These are phyloP conservation scores for Magallana ariakensis DNA, from an alignment of 1,140 invertebrate genomes.

Conservation along the genomic window DNA sequence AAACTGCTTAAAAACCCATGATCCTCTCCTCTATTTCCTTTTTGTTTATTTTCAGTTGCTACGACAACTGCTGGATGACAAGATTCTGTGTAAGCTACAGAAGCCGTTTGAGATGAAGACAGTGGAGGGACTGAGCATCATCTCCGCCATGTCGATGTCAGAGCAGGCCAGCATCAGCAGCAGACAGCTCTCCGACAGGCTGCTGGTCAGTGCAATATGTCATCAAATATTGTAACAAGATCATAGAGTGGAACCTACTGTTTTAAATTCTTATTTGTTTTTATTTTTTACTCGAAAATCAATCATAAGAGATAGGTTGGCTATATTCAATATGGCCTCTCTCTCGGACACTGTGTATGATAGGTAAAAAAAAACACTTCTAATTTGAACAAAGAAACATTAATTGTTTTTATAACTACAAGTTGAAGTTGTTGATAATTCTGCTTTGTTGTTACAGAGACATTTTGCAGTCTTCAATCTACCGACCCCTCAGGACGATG, in stretches of 20 bases:
- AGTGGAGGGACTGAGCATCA: conserved; percentile 74
- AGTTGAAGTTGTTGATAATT: not conserved
- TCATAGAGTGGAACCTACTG: not conserved
- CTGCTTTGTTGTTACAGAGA: conserved; percentile 67
- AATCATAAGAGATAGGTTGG: too few relatives aligned
- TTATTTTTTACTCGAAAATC: not conserved
- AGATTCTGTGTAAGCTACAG: conserved; percentile 75
- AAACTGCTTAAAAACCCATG: not conserved
- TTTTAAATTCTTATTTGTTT: not conserved
- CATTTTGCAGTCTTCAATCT: conserved; percentile 79
- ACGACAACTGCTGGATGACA: conserved; percentile 77
- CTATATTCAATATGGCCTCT: too few relatives aligned
- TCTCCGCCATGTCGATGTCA: conserved; percentile 76
- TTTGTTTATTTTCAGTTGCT: conserved; percentile 70
- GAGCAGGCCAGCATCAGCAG: conserved; percentile 71
- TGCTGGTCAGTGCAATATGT: conserved; percentile 69
- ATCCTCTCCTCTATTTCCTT: not conserved
- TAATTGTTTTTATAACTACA: too few relatives aligned
- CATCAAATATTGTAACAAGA: not conserved
- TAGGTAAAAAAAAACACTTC: too few relatives aligned
- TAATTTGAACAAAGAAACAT: too few relatives aligned
- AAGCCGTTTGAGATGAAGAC: conserved; percentile 79
- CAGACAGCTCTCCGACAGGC: conserved; percentile 70
- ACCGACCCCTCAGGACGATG: conserved; percentile 73
- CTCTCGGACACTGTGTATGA: too few relatives aligned